phyloP scores from a whole-genome alignment of 1,140 invertebrate species.

The Drosophila pseudoobscura region DNA sequence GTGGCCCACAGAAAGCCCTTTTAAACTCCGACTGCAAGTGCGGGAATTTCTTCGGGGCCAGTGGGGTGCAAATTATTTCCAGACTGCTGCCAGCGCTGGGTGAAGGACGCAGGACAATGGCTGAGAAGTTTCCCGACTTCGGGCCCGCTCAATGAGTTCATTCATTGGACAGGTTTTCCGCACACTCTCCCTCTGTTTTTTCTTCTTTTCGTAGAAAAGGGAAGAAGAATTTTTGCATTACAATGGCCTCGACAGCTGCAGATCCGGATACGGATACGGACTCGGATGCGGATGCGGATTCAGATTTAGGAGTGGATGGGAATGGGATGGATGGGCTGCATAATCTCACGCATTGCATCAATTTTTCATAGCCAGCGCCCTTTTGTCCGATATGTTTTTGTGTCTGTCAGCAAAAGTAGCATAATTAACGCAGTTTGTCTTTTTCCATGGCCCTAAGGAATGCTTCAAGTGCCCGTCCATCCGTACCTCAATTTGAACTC shows the following conservation, averaged over 20 bases:
- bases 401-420: slow-evolving; percentile 19
- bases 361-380: slow-evolving; percentile 37
- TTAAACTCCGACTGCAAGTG: slow-evolving; percentile 66
- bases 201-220: background rate
- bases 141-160: slow-evolving; percentile 16
- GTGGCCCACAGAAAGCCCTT: slow-evolving; percentile 69
- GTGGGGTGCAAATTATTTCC: slow-evolving; percentile 72
- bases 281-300: background rate
- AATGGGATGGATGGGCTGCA: slow-evolving; percentile 6
- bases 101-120: slow-evolving; percentile 42
- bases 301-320: background rate
- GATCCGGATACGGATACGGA: background rate
- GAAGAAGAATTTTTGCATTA: slow-evolving; percentile 19
- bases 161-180: slow-evolving; percentile 38
- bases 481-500: no score
- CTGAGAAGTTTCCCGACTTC: slow-evolving; percentile 19
- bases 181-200: slow-evolving; percentile 9
- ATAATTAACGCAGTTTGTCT: slow-evolving; percentile 57
- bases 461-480: slow-evolving; percentile 11
- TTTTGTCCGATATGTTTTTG: slow-evolving; percentile 31
- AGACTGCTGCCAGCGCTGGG: slow-evolving; percentile 7
- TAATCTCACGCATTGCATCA: slow-evolving; percentile 48
- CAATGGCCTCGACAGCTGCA: slow-evolving; percentile 26
- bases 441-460: slow-evolving; percentile 18
- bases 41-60: slow-evolving; percentile 53